A percentile compares a stretch with the other conserved stretches of the same genome.
These are phyloP conservation scores for Bostrychus sinensis DNA, from an alignment of 2,113 vertebrate genomes.

Conservation along the genomic window DNA sequence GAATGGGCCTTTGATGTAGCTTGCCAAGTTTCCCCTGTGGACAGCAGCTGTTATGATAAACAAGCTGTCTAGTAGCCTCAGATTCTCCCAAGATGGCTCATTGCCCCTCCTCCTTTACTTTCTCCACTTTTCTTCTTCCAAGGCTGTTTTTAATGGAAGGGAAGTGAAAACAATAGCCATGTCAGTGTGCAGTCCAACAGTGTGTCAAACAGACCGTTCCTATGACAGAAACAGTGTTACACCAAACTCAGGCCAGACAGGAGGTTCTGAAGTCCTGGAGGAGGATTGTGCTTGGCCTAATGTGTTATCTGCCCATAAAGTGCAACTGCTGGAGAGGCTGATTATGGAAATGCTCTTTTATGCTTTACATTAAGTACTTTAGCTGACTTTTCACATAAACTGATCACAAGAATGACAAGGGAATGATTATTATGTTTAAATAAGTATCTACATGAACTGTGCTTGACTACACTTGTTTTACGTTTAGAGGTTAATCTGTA, in stretches of 20 bases:
- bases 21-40: constrained; percentile 78
- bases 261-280: constrained; percentile 8
- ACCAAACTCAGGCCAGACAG: constrained; percentile 35
- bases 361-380: constrained; percentile 7
- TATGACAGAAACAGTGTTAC: constrained; percentile 35
- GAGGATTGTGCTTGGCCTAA: constrained; percentile 30
- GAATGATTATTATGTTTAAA: constrained; percentile 8
- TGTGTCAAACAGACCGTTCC: constrained; percentile 48
- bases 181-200: constrained; percentile 55
- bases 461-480: no score
- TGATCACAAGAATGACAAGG: constrained; percentile 4
- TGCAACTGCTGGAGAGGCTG: constrained; percentile 11
- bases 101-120: constrained; percentile 52
- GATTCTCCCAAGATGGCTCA: constrained; percentile 70
- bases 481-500: no score
- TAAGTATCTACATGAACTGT: no score
- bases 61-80: constrained; percentile 75
- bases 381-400: constrained; percentile 1
- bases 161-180: constrained; percentile 76
- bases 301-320: constrained; percentile 23
- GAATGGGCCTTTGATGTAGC: constrained; percentile 70
- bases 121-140: constrained; percentile 53
- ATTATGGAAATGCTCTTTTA: constrained; percentile 21
- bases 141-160: constrained; percentile 68
- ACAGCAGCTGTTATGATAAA: constrained; percentile 80